A percentile compares a stretch with the other conserved stretches of the same genome.
phyloP scores from a whole-genome alignment of 2,888 invertebrate species.

The Clistopyga incitator region DNA sequence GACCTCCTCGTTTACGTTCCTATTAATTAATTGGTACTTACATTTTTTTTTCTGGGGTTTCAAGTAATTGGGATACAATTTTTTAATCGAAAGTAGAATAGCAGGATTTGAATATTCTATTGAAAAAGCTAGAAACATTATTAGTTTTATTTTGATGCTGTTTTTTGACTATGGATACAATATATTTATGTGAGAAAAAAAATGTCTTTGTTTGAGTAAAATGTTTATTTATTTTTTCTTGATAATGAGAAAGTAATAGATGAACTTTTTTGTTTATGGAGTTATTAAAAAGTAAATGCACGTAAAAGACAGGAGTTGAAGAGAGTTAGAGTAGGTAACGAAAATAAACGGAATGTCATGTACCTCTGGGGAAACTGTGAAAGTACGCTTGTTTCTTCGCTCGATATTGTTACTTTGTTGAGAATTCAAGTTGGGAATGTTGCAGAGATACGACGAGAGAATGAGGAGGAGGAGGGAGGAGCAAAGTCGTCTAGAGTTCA shows the following conservation, averaged over 20 bases:
- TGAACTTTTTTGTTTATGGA: background rate
- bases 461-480: background rate
- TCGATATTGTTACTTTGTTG: background rate
- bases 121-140: too few species aligned
- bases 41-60: too few species aligned
- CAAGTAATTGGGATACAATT: too few species aligned
- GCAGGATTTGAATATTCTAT: too few species aligned
- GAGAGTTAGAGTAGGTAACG: background rate
- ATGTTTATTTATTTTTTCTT: too few species aligned
- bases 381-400: background rate
- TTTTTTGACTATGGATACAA: too few species aligned
- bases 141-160: too few species aligned
- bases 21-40: background rate
- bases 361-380: background rate
- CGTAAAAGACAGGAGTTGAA: background rate
- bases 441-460: slow-evolving; percentile 1
- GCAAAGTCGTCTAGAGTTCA: slow-evolving; percentile 4
- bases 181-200: too few species aligned
- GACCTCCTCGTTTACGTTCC: background rate
- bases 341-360: background rate
- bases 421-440: background rate
- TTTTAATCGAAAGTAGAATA: too few species aligned
- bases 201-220: too few species aligned
- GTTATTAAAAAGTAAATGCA: background rate
- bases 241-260: too few species aligned